Base-by-base conservation (phyloP, 2,888 invertebrate species). In the Gryllus longicercus region DNA sequence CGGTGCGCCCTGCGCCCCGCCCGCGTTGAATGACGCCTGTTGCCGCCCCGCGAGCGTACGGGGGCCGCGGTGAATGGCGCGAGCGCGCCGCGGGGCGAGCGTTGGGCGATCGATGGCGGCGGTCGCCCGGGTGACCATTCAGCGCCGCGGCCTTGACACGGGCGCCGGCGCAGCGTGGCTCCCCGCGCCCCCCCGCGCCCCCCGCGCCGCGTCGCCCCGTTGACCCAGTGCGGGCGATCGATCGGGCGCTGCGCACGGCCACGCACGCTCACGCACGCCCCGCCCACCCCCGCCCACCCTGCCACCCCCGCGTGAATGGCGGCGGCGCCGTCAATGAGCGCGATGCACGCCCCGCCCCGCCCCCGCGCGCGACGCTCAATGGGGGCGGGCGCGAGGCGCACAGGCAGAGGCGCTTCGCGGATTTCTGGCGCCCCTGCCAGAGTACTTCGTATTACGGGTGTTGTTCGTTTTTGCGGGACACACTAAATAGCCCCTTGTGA, bases 291-390 rank as follows among this genome's bases (percentile, higher is more conserved):
- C 38, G 5, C 21, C 21, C 21, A 21, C 21, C 21, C 21, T 21
- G 21, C 21, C 21, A 21, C 21, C 21, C 76, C 16, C 50, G 76
- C 10, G 38, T 18, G n/a, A 16, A 21, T 76, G 18, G 23, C 50
- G 14, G 10, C 12, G 14, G 75, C 85, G 85, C 85, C 84, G 83
- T 38, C 38, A 38, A 38, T 38, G 38, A 5, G 38, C 38, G 25
- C 25, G 25, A 25, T 25, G 25, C 25, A 25, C 83, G 84, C 84
- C 84, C 84, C 84, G 84, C 84, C 84, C 85, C 85, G n/a, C n/a
- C n/a, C n/a, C n/a, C n/a, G n/a, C 84, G 83, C 87, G 87, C 87
- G 88, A 25, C 38, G 38, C 38, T 38, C 38, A 38, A 38, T 38
- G 38, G 38, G 5, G 2, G 25, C 25, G 3, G 21, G 21, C 25